Evolutionary conservation across 2,888 invertebrate species (phyloP).

Genomic region (Volucella zonaria): DNA sequence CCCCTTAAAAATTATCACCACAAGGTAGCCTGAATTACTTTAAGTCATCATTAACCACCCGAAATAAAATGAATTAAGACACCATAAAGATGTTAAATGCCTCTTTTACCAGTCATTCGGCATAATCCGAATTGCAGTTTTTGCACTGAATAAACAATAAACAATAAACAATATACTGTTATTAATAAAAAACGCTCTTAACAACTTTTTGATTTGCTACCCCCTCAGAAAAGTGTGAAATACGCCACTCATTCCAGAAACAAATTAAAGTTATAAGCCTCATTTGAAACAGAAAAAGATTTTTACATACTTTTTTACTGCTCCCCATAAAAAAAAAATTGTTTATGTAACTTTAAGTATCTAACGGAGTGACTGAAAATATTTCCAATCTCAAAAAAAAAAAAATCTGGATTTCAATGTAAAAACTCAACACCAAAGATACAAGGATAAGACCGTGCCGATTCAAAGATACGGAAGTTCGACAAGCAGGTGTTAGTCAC

Average conservation of each 20-base stretch:
- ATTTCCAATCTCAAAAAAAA: constrained; percentile 16
- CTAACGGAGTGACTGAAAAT: constrained; percentile 31
- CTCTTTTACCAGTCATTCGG: constrained; percentile 41
- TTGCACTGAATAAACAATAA: constrained; percentile 60
- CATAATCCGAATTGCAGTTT: constrained; percentile 50
- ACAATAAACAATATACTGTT: constrained; percentile 63
- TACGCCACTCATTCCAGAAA: constrained; percentile 49
- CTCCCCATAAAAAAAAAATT: constrained; percentile 55
- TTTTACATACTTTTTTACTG: constrained; percentile 63
- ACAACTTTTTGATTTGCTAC: constrained; percentile 49
- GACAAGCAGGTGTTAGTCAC: constrained; percentile 46
- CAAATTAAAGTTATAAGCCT: constrained; percentile 63
- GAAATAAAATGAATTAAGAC: constrained; percentile 31
- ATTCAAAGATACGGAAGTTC: constrained; percentile 57
- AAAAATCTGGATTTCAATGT: background rate
- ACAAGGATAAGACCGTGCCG: background rate
- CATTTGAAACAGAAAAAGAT: constrained; percentile 47
- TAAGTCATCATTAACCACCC: background rate
- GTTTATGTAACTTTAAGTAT: constrained; percentile 55
- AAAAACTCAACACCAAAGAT: background rate
- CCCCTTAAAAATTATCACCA: background rate
- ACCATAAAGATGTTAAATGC: constrained; percentile 32
- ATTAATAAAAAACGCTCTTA: constrained; percentile 60
- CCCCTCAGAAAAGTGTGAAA: constrained; percentile 46
- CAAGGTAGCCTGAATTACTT: background rate